Evolutionary conservation across 2,113 vertebrate species (phyloP).

Genomic region (Anhinga anhinga): DNA sequence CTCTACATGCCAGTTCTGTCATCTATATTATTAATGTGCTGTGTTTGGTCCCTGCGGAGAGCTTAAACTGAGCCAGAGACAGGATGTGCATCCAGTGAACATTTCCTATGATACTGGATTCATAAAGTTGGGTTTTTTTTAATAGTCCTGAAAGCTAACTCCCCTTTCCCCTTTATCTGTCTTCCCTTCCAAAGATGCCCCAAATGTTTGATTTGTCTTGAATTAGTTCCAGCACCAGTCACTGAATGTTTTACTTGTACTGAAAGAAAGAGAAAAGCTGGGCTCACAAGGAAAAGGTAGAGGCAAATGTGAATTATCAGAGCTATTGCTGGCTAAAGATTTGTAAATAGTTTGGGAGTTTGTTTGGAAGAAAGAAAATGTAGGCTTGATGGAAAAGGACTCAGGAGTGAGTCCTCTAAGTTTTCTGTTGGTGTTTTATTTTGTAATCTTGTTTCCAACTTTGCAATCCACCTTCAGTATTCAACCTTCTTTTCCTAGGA

Average conservation of each 20-base stretch:
- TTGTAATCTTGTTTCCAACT: not conserved
- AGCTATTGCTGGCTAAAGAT: not conserved
- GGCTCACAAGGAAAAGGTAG: not conserved
- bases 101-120: slow-evolving; percentile 6
- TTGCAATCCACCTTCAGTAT: not conserved
- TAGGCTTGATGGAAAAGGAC: not conserved
- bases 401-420: not conserved
- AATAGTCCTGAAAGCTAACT: not conserved
- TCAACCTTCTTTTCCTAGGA: not conserved
- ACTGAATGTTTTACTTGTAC: not conserved
- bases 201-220: not conserved
- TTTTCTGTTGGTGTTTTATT: not conserved
- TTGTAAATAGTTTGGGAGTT: not conserved
- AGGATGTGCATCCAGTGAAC: slow-evolving; percentile 36
- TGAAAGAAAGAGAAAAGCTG: not conserved
- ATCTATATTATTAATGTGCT: slow-evolving; percentile 11
- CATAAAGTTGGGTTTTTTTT: not conserved
- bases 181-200: not conserved
- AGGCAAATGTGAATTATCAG: not conserved
- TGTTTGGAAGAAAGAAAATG: not conserved
- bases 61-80: slow-evolving; percentile 13
- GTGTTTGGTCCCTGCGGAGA: slow-evolving; percentile 16
- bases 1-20: slow-evolving; percentile 24
- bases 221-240: not conserved
- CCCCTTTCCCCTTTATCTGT: not conserved